Evolutionary conservation across 2,888 invertebrate genomes (phyloP).

Genomic region (Drosophila anceps): DNA sequence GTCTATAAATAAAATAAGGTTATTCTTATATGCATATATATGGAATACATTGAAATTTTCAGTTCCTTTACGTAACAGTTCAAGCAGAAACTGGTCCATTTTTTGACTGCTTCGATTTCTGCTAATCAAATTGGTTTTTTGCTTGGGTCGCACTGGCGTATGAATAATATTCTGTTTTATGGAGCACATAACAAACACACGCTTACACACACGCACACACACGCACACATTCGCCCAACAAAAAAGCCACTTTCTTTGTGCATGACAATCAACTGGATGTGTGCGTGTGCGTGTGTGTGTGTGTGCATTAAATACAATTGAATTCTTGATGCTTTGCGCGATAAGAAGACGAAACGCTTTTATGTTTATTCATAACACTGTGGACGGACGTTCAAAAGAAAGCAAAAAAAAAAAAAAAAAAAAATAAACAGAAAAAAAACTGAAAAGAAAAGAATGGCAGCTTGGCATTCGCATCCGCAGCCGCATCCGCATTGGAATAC

Average conservation of each 20-base stretch:
- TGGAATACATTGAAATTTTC: neutral
- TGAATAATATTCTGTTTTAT: slow-evolving; percentile 65
- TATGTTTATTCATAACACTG: slow-evolving; percentile 75
- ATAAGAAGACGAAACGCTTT: slow-evolving; percentile 69
- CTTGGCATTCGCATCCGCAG: slow-evolving; percentile 27
- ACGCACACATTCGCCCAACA: slow-evolving; percentile 13
- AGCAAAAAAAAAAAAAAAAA: neutral
- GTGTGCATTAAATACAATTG: slow-evolving; percentile 73
- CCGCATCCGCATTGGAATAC: slow-evolving; percentile 36
- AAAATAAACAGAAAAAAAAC: neutral
- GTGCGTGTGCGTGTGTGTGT: slow-evolving; percentile 23
- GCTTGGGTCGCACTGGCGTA: slow-evolving; percentile 50
- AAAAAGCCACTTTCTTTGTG: slow-evolving; percentile 60
- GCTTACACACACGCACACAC: slow-evolving; percentile 10
- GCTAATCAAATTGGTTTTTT: slow-evolving; percentile 61
- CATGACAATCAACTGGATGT: slow-evolving; percentile 50
- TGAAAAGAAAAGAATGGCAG: slow-evolving; percentile 13
- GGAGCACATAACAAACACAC: slow-evolving; percentile 32
- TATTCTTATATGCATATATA: neutral
- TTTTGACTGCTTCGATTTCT: slow-evolving; percentile 28
- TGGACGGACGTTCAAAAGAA: slow-evolving; percentile 27
- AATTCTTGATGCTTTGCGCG: slow-evolving; percentile 70
- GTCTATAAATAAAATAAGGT: neutral
- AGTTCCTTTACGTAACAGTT: neutral
- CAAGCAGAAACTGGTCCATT: slow-evolving; percentile 23